Percentiles rank a stretch among this genome's conserved stretches.
These are phyloP conservation scores for Prenolepis imparis DNA, from an alignment of 2,888 invertebrate genomes.

Conservation along the genomic window DNA sequence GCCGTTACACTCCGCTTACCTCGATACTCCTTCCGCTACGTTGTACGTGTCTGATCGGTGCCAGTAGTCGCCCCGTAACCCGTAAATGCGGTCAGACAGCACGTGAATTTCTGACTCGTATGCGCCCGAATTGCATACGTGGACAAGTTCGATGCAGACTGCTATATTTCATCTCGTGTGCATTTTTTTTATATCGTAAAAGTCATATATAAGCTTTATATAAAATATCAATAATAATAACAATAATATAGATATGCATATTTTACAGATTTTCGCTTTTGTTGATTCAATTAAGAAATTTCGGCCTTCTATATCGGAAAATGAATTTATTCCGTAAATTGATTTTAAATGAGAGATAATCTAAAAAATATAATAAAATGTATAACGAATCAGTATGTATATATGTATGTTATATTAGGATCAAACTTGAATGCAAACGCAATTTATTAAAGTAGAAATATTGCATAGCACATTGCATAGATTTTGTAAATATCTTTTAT, in stretches of 20 bases:
- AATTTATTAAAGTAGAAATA: neutral
- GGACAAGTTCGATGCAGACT: neutral
- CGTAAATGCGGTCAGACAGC: slow-evolving; percentile 33
- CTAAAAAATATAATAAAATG: neutral
- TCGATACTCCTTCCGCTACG: slow-evolving; percentile 42
- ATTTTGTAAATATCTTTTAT: neutral
- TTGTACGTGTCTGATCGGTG: slow-evolving; percentile 38
- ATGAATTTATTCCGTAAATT: neutral
- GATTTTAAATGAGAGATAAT: neutral
- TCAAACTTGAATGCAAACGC: neutral
- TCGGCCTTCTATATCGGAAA: neutral
- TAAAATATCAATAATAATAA: neutral
- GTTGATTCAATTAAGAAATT: neutral
- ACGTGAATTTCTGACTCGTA: slow-evolving; percentile 30
- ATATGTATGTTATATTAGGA: neutral
- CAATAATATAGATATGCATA: neutral
- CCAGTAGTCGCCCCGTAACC: slow-evolving; percentile 35
- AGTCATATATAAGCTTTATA: neutral
- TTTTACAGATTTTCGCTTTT: neutral
- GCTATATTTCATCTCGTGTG: neutral
- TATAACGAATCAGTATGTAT: neutral
- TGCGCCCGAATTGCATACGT: slow-evolving; percentile 4
- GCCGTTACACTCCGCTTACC: slow-evolving; percentile 41
- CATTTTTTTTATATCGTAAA: neutral
- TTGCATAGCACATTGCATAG: neutral